Conservation (phyloP, 2,113 vertebrate genomes). For the Pseudopipra pipra region DNA sequence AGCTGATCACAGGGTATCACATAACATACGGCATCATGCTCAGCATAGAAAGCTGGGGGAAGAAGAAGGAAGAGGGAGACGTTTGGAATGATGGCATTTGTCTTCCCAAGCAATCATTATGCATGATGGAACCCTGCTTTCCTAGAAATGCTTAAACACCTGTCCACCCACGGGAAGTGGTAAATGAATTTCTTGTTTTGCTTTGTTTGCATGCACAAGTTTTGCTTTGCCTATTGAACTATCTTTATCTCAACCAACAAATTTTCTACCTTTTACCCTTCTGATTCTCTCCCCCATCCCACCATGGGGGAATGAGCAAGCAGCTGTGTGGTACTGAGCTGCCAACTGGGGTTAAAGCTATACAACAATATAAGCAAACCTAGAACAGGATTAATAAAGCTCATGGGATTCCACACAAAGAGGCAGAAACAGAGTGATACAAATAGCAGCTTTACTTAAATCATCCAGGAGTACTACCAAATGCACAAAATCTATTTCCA, state of each 20-base stretch:
- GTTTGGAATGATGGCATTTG: not conserved
- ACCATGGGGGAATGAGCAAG: not conserved
- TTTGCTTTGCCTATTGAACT: not conserved
- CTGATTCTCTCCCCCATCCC: too few relatives aligned
- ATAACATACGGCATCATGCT: rapidly evolving
- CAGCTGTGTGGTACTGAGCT: not conserved
- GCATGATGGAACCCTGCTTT: not conserved
- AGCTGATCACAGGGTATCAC: not conserved
- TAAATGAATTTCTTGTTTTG: not conserved
- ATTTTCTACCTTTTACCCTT: not conserved
- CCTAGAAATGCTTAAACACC: not conserved
- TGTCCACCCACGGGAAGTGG: not conserved
- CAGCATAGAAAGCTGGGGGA: not conserved
- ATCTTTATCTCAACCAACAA: not conserved
- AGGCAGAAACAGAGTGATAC: not conserved
- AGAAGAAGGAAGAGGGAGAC: not conserved
- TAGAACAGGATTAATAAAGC: not conserved
- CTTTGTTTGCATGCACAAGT: not conserved
- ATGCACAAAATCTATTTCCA: not conserved
- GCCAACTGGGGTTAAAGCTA: not conserved
- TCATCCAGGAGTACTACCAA: not conserved
- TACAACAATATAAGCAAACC: not conserved
- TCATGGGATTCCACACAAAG: not conserved
- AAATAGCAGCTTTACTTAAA: not conserved
- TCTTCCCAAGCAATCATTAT: not conserved